Percentiles rank a stretch among this genome's conserved stretches.
Evolutionary conservation across 2,113 vertebrate species (phyloP).

Genomic region (Ranitomeya variabilis): DNA sequence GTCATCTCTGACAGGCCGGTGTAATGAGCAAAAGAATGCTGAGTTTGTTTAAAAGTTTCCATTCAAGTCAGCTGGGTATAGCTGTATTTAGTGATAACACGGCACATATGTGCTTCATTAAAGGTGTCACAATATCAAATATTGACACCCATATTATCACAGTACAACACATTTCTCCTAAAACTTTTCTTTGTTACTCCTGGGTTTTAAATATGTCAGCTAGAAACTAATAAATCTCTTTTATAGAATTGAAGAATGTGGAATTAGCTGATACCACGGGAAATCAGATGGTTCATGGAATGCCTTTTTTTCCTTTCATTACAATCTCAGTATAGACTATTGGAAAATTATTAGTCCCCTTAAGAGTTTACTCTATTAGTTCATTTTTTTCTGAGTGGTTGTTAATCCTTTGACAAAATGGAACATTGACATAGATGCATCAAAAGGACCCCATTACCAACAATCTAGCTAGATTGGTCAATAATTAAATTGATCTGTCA

Average conservation of each 20-base stretch:
- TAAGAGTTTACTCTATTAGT: background rate
- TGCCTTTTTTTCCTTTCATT: conserved; percentile 27
- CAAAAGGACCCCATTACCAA: background rate
- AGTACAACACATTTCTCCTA: conserved; percentile 65
- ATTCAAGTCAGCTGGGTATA: conserved; percentile 71
- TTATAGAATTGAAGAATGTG: conserved; percentile 41
- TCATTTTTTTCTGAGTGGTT: background rate
- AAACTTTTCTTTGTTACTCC: conserved; percentile 59
- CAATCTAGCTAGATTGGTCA: background rate
- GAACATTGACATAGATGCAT: background rate
- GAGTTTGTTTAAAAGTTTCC: conserved; percentile 73
- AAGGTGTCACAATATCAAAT: conserved; percentile 67
- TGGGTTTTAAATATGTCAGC: conserved; percentile 57
- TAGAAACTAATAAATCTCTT: conserved; percentile 18
- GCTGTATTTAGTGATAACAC: conserved; percentile 73
- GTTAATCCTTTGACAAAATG: background rate
- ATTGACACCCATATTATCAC: conserved; percentile 64
- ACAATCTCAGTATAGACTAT: background rate
- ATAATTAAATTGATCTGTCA: background rate
- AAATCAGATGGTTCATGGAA: conserved; percentile 37
- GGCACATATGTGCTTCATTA: conserved; percentile 69
- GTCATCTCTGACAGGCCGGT: conserved; percentile 78
- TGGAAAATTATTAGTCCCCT: background rate
- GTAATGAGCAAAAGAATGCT: conserved; percentile 76
- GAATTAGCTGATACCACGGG: conserved; percentile 42